phyloP scores from a whole-genome alignment of 2,797 vertebrate species.

The Lagorchestes hirsutus region DNA sequence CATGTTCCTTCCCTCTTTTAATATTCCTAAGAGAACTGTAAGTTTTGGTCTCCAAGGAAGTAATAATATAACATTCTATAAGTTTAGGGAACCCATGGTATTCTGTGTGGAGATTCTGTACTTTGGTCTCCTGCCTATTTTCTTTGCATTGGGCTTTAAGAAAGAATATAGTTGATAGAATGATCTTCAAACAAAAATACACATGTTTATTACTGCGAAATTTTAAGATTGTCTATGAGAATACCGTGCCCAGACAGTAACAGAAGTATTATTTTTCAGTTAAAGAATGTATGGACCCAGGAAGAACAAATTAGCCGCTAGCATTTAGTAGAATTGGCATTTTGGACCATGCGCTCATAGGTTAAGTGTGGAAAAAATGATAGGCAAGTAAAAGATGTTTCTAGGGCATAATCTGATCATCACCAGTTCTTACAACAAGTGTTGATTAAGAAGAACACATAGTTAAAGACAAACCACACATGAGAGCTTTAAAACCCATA shows the following conservation, averaged over 20 bases:
- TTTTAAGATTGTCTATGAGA: constrained; percentile 51
- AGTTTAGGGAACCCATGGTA: background rate
- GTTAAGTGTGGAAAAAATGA: constrained; percentile 72
- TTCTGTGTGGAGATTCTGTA: constrained; percentile 49
- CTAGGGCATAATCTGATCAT: constrained; percentile 73
- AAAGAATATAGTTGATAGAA: constrained; percentile 48
- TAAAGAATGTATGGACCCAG: constrained; percentile 19
- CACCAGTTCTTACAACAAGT: constrained; percentile 62
- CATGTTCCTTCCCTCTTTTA: background rate
- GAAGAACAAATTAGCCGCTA: background rate
- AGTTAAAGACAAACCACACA: constrained; percentile 59
- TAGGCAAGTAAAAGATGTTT: constrained; percentile 61
- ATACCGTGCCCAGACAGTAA: constrained; percentile 30
- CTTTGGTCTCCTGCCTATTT: constrained; percentile 37
- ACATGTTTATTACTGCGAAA: constrained; percentile 35
- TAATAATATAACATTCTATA: constrained; percentile 8
- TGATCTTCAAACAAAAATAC: background rate
- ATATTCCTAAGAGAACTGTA: background rate
- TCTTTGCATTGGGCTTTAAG: constrained; percentile 36
- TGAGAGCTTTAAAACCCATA: constrained; percentile 63
- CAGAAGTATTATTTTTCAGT: constrained; percentile 51
- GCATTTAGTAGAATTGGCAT: constrained; percentile 3
- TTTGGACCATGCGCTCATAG: constrained; percentile 35
- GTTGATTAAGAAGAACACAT: constrained; percentile 61
- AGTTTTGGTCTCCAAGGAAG: constrained; percentile 42